Base-by-base conservation (phyloP, 2,113 vertebrate species). In the Eleginops maclovinus region DNA sequence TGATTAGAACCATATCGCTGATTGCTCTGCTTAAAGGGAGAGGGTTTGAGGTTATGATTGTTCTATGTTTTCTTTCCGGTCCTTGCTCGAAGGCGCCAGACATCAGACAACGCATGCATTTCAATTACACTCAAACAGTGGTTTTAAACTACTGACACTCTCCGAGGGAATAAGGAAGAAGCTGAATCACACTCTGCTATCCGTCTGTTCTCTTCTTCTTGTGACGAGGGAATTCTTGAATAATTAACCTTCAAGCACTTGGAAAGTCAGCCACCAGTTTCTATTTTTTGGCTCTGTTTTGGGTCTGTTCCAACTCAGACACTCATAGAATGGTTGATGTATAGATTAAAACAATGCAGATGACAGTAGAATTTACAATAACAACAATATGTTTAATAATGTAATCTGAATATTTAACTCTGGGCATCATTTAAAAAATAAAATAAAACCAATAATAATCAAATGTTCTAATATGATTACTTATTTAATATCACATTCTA, bases 101-200 rank as follows among this genome's bases (percentile, higher is more conserved):
- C 84, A 74, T 82, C 78, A 79, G 84, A 89, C 79, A 74, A 85
- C 8, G 14, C 84, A 79, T 90, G 88, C 87, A 90, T 91, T 88
- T 90, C 88, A 93, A 90, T 91, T 89, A 88, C 11, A 83, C 61
- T 70, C 54, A 62, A 87, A 83, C 67, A 85, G 79, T 56, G 66
- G 73, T 86, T 90, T 91, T 92, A 88, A 93, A 92, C 91, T 92
- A 82, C 62, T 88, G 88, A 84, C 83, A 86, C 88, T 90, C 91
- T 86, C 90, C 2, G 3, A 84, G 92, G 91, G 92, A 93, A 88
- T 87, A 84, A 86, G 83, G 79, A 69, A 77, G 83, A 83, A 73
- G 81, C 84, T 66, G 72, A 8, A 69, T 75, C 83, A 66, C 64
- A 62, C 51, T 3, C 4, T 24, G 28, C 51, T 61, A 44, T 78